Evolutionary conservation across 1,140 invertebrate genomes (phyloP), one percentile per base, ranked within the genome.

Genomic region (Myzus persicae): DNA sequence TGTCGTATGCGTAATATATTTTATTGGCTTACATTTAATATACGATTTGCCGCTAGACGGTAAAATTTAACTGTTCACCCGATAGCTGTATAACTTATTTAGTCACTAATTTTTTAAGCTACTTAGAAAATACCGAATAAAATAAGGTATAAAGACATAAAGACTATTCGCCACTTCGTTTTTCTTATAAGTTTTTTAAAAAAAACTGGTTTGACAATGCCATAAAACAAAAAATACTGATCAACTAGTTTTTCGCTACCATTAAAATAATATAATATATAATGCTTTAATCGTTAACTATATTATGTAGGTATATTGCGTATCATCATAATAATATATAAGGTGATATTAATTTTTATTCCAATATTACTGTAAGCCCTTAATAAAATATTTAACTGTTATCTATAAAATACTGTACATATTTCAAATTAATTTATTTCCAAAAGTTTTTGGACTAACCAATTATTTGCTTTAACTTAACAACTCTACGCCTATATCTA

Each of bases 161-260:
- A 89, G 7, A 93, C 31, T n/a, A 84, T 93, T 93, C 84, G 46
- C 84, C 67, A 87, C 40, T 84, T 46, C 2, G 36, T 51, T 88
- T 24, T 93, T 85, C 26, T 46, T 93, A 84, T 84, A n/a, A 40
- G 51, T 92, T 48, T 81, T 11, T 0, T 46, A 48, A 76, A 48
- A 88, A 84, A 54, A 54, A 93, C 89, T 26, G 89, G 89, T 90
- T 90, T 90, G 51, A 40, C 38, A 67, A 67, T 59, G 40, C 54
- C 5, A 90, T 90, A 90, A 90, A 90, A 59, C 51, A 67, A 90
- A 90, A 90, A 54, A 42, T 67, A 31, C 51, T 31, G 54, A 36
- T 42, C 40, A 90, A 90, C 89, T 90, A 90, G 89, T 90, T 67
- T 90, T 90, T 90, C 26, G 14, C 38, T 90, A 67, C 14, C 89